Percentiles rank a stretch among this genome's conserved stretches.
Conservation (phyloP, 2,888 invertebrate genomes). For the Pachliopta kotzebuea region DNA sequence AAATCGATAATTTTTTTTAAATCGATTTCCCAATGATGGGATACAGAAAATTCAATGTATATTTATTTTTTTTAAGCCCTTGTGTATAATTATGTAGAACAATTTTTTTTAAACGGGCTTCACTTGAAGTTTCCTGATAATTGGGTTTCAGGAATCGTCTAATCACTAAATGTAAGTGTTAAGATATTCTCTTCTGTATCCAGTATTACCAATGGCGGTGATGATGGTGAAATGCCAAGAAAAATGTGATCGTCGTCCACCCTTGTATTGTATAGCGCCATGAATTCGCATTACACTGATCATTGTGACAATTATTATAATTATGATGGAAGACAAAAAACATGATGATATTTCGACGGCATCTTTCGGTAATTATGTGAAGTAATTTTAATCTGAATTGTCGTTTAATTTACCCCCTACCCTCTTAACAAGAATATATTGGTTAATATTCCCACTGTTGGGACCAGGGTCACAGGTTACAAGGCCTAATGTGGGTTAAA, state of each 20-base stretch:
- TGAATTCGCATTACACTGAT: background rate
- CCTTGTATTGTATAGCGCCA: constrained; percentile 21
- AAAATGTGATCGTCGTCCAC: constrained; percentile 4
- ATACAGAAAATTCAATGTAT: constrained; percentile 9
- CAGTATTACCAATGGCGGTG: constrained; percentile 16
- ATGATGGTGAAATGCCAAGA: background rate
- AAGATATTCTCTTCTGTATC: constrained; percentile 6
- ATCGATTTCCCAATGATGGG: constrained; percentile 2
- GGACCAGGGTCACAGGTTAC: too few relatives aligned
- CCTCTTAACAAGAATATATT: background rate
- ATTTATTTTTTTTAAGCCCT: constrained; percentile 10
- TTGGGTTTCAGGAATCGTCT: background rate
- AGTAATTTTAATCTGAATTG: constrained; percentile 47
- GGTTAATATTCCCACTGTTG: too few relatives aligned
- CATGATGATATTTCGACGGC: constrained; percentile 34
- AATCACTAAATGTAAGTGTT: background rate
- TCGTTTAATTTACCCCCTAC: constrained; percentile 34
- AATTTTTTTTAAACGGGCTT: constrained; percentile 25
- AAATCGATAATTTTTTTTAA: background rate
- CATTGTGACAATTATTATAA: constrained; percentile 17
- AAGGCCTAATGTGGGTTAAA: too few relatives aligned
- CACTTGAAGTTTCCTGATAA: background rate
- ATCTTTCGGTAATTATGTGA: constrained; percentile 48
- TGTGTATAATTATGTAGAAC: constrained; percentile 30
- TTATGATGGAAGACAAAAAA: constrained; percentile 25